These are phyloP conservation scores for Aphis craccivora DNA, from an alignment of 1,140 invertebrate species.

Conservation along the genomic window DNA sequence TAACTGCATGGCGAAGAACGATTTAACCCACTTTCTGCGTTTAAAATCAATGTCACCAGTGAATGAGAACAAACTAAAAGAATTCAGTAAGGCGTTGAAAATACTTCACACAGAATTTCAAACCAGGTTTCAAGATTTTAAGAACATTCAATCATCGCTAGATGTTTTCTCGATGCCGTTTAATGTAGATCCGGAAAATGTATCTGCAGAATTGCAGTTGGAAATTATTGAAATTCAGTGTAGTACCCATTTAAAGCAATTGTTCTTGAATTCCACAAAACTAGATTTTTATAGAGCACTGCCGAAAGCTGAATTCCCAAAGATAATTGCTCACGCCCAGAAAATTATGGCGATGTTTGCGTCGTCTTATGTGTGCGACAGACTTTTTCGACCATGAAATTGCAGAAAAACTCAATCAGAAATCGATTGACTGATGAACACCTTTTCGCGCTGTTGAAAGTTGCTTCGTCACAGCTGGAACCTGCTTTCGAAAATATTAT, in stretches of 20 bases:
- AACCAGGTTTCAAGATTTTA: constrained; percentile 35
- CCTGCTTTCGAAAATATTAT: constrained; percentile 46
- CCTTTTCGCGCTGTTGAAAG: constrained; percentile 38
- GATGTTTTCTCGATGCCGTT: constrained; percentile 27
- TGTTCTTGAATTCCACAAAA: constrained; percentile 28
- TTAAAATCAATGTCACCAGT: constrained; percentile 17
- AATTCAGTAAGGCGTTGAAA: constrained; percentile 22
- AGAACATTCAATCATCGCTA: constrained; percentile 30
- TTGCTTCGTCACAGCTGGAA: constrained; percentile 37
- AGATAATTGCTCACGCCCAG: not conserved
- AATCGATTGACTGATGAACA: constrained; percentile 44
- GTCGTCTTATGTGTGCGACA: constrained; percentile 38
- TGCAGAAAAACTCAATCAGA: constrained; percentile 43
- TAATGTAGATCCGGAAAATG: constrained; percentile 19
- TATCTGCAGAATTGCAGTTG: constrained; percentile 22
- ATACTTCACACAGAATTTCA: constrained; percentile 17
- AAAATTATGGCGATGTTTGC: constrained; percentile 46
- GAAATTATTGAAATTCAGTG: constrained; percentile 15
- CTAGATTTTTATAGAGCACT: constrained; percentile 34
- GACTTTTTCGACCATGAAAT: constrained; percentile 41
- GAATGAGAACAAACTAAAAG: not conserved
- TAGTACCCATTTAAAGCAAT: constrained; percentile 5
- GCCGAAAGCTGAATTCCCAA: constrained; percentile 14
- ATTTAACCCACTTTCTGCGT: constrained; percentile 28
- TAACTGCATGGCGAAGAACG: not conserved